phyloP scores from a whole-genome alignment of 2,113 vertebrate genomes.

The Lethenteron camtschaticum region DNA sequence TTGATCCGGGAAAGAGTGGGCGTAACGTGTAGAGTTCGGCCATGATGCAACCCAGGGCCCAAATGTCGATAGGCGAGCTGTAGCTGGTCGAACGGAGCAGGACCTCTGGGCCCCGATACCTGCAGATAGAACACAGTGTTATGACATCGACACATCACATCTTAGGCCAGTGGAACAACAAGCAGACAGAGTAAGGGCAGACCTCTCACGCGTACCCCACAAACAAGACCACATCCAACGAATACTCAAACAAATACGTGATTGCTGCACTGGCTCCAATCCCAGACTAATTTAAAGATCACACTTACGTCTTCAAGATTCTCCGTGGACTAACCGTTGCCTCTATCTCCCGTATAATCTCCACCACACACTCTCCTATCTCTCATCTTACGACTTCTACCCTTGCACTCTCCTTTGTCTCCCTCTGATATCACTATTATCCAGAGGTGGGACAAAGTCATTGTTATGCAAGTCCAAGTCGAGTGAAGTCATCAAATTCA shows the following conservation, averaged over 20 bases:
- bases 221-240: no score
- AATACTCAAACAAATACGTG: no score
- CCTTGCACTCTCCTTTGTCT: neutral
- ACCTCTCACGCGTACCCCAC: no score
- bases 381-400: neutral
- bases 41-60: constrained; percentile 97
- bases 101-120: constrained; percentile 95
- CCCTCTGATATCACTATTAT: no score
- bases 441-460: no score
- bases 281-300: no score
- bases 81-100: constrained; percentile 59
- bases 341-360: neutral
- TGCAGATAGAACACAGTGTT: constrained; percentile 13
- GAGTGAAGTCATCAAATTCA: no score
- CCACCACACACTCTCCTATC: neutral
- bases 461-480: no score
- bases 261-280: no score
- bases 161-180: no score
- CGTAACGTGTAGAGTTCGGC: constrained; percentile 77
- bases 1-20: constrained; percentile 90
- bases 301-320: no score
- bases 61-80: constrained; percentile 82
- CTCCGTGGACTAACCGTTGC: neutral
- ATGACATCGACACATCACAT: no score
- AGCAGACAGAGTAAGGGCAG: neutral